Evolutionary conservation across 2,888 invertebrate species (phyloP).

Genomic region (Lapara coniferarum): DNA sequence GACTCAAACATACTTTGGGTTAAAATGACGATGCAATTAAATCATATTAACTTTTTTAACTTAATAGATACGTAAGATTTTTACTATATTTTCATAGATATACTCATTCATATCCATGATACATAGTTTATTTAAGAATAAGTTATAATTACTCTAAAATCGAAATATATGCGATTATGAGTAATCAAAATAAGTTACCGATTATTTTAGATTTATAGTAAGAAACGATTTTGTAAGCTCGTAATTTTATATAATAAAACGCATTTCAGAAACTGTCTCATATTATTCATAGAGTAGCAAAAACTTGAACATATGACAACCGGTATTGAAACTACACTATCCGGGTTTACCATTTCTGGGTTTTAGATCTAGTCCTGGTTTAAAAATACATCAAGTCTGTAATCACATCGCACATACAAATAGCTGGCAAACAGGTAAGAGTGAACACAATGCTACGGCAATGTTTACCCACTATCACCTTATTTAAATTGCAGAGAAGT

Average conservation of each 20-base stretch:
- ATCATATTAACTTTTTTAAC: not conserved
- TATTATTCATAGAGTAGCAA: not conserved
- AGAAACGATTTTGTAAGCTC: slow-evolving; percentile 13
- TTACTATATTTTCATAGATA: not conserved
- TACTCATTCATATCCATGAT: not conserved
- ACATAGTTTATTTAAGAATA: not conserved
- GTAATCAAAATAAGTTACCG: slow-evolving; percentile 14
- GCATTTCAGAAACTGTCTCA: not conserved
- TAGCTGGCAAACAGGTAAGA: slow-evolving; percentile 9
- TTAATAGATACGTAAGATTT: not conserved
- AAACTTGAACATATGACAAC: not conserved
- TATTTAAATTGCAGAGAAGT: slow-evolving; percentile 22
- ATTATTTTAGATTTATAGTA: not conserved
- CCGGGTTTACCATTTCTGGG: not conserved
- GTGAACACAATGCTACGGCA: not conserved
- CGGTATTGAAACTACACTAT: not conserved
- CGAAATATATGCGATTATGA: slow-evolving; percentile 1
- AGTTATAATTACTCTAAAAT: not conserved
- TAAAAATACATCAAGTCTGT: slow-evolving; percentile 10
- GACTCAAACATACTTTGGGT: slow-evolving; percentile 68
- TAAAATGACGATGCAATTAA: slow-evolving; percentile 69
- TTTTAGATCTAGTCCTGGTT: not conserved
- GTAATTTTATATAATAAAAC: slow-evolving; percentile 25
- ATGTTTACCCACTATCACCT: slow-evolving; percentile 20
- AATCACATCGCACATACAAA: slow-evolving; percentile 9